Evolutionary conservation across 2,888 invertebrate genomes (phyloP).

Genomic region (Sisyra nigra): DNA sequence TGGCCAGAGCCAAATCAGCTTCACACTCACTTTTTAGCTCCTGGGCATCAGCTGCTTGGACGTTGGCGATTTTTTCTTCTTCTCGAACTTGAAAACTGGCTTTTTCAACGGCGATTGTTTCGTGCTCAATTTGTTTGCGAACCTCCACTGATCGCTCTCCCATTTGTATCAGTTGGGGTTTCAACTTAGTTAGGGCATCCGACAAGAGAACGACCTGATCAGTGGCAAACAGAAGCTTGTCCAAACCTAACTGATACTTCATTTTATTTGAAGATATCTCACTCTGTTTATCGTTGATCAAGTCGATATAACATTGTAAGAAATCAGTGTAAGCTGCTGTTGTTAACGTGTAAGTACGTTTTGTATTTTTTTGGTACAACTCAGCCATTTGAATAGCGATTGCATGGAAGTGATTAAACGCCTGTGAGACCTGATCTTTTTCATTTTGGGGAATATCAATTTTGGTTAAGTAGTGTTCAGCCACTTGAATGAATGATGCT

Average conservation of each 20-base stretch:
- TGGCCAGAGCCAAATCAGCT: slow-evolving; percentile 75
- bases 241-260: slow-evolving; percentile 53
- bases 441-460: slow-evolving; percentile 53
- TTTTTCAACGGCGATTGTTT: slow-evolving; percentile 60
- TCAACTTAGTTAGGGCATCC: slow-evolving; percentile 48
- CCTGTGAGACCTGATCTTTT: slow-evolving; percentile 47
- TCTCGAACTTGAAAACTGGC: slow-evolving; percentile 65
- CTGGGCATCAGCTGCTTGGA: slow-evolving; percentile 72
- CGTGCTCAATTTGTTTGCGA: slow-evolving; percentile 58
- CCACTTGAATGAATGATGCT: slow-evolving; percentile 68
- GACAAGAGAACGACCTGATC: slow-evolving; percentile 65
- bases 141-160: slow-evolving; percentile 56
- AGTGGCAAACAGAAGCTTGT: slow-evolving; percentile 62
- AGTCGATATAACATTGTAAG: slow-evolving; percentile 55
- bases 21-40: slow-evolving; percentile 81
- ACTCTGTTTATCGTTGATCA: slow-evolving; percentile 55
- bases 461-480: slow-evolving; percentile 55
- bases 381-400: slow-evolving; percentile 47
- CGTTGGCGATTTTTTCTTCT: slow-evolving; percentile 77
- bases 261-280: slow-evolving; percentile 56
- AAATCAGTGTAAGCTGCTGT: slow-evolving; percentile 73
- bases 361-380: slow-evolving; percentile 45
- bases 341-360: slow-evolving; percentile 65
- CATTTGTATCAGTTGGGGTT: slow-evolving; percentile 58
- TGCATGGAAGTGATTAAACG: slow-evolving; percentile 80